These are phyloP conservation scores for Lateolabrax maculatus DNA, from an alignment of 2,797 vertebrate species.

Conservation along the genomic window DNA sequence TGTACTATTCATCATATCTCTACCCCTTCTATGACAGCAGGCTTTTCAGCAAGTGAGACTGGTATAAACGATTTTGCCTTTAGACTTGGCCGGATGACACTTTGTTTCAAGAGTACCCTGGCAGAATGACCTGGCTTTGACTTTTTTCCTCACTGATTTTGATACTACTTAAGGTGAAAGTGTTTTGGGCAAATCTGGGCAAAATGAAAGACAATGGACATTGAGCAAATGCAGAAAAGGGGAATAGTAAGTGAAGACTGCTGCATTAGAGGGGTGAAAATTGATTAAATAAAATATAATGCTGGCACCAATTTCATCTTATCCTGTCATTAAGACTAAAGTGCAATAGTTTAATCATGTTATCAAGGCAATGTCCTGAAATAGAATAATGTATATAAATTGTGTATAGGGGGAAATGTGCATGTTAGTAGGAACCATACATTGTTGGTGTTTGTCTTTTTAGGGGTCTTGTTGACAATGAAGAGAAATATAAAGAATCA, in stretches of 20 bases:
- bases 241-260: neutral
- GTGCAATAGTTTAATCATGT: neutral
- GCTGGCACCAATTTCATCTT: neutral
- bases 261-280: neutral
- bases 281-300: neutral
- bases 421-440: too few species aligned
- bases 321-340: neutral
- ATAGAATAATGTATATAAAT: neutral
- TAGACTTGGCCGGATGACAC: neutral
- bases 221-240: neutral
- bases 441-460: too few species aligned
- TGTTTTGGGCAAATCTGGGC: neutral
- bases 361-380: neutral
- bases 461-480: neutral
- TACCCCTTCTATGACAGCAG: neutral
- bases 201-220: neutral
- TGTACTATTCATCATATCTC: neutral
- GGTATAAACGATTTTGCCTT: neutral
- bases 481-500: neutral
- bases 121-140: neutral
- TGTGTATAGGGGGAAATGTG: too few species aligned
- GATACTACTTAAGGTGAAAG: neutral
- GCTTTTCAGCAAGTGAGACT: neutral
- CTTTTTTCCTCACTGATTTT: too few species aligned
- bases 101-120: neutral